Percentiles rank a stretch among this genome's conserved stretches.
phyloP scores from a whole-genome alignment of 2,113 vertebrate genomes.

The Pseudonaja textilis region DNA sequence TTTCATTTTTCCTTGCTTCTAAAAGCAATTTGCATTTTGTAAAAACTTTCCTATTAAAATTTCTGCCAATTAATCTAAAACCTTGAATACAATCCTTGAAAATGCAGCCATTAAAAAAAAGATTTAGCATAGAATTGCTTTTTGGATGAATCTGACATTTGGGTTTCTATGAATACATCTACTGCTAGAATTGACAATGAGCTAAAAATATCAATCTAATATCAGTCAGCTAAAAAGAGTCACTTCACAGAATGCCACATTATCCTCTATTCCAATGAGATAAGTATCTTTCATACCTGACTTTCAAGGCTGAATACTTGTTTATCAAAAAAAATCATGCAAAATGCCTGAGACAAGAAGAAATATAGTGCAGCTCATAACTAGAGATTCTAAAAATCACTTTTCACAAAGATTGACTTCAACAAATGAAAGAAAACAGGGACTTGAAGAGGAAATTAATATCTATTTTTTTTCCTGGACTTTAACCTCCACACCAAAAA shows the following conservation, averaged over 20 bases:
- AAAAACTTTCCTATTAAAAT: background rate
- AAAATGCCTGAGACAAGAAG: slow-evolving; percentile 12
- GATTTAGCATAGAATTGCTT: slow-evolving; percentile 16
- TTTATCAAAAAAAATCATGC: slow-evolving; percentile 37
- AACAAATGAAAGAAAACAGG: background rate
- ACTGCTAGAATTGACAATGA: background rate
- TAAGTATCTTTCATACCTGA: background rate
- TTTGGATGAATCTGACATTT: background rate
- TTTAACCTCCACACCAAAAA: slow-evolving; percentile 27
- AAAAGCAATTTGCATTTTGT: background rate
- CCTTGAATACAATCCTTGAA: background rate
- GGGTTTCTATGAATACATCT: slow-evolving; percentile 20
- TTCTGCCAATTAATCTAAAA: background rate
- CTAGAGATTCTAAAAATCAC: slow-evolving; percentile 9
- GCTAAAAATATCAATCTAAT: slow-evolving; percentile 23
- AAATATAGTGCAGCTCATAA: slow-evolving; percentile 23
- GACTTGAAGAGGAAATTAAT: background rate
- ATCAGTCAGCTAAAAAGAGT: background rate
- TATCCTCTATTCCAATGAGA: slow-evolving; percentile 19
- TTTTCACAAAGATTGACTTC: slow-evolving; percentile 9
- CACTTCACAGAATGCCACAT: background rate
- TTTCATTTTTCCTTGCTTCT: background rate
- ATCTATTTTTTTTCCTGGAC: slow-evolving; percentile 34
- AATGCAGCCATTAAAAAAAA: background rate
- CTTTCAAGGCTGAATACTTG: background rate